These are phyloP conservation scores for Paracanthobrama guichenoti DNA, from an alignment of 2,113 vertebrate species.

Conservation along the genomic window DNA sequence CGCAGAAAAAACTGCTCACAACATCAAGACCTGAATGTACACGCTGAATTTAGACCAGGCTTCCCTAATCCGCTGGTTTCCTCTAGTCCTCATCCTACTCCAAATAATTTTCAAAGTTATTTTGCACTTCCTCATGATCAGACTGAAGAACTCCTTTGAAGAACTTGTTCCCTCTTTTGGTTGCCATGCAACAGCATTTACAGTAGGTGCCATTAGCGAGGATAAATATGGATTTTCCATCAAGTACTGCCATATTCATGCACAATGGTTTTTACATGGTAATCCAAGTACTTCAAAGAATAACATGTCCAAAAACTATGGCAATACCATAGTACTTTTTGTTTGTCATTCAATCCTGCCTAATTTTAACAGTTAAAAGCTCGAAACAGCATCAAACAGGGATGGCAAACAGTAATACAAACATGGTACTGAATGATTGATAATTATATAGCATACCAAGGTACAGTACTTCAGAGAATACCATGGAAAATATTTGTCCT, in stretches of 20 bases:
- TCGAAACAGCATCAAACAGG: not conserved
- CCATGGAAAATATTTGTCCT: not conserved
- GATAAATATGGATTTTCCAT: constrained; percentile 62
- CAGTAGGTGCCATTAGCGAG: constrained; percentile 46
- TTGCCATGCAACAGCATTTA: constrained; percentile 75
- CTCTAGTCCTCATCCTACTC: not conserved
- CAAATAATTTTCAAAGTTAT: not conserved
- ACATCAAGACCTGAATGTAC: not conserved
- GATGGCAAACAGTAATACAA: not conserved
- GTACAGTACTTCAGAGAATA: not conserved
- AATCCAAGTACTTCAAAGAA: not conserved
- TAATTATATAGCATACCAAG: not conserved
- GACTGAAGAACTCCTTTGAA: constrained; percentile 63
- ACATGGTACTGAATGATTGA: not conserved
- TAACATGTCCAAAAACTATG: not conserved
- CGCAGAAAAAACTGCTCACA: not conserved
- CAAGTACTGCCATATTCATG: not conserved
- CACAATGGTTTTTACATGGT: not conserved
- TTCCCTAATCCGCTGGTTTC: not conserved
- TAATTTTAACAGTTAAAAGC: not conserved
- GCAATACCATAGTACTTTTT: not conserved
- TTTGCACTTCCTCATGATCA: not conserved
- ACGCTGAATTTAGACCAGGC: constrained; percentile 21
- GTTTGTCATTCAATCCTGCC: not conserved
- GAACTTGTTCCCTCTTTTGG: constrained; percentile 55